These are phyloP conservation scores for Eurytoma adleriae DNA, from an alignment of 2,888 invertebrate species.

Conservation along the genomic window DNA sequence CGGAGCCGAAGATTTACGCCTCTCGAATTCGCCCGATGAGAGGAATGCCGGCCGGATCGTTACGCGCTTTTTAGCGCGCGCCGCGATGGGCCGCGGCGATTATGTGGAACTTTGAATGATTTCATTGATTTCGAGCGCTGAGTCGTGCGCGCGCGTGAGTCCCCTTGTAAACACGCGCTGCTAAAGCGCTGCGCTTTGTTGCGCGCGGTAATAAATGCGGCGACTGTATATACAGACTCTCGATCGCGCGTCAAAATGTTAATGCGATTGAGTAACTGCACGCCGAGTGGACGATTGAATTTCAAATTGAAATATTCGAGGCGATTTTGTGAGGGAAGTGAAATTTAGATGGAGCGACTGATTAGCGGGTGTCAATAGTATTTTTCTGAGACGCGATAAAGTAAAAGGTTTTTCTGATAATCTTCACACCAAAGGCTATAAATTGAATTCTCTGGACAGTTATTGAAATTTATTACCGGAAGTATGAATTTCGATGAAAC, in stretches of 20 bases:
- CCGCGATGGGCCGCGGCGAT: not conserved
- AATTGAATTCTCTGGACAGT: slow-evolving; percentile 16
- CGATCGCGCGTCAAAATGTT: no score
- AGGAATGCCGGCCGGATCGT: slow-evolving; percentile 6
- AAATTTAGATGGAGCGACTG: no score
- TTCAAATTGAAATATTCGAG: no score
- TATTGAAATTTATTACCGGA: slow-evolving; percentile 43
- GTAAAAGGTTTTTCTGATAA: not conserved
- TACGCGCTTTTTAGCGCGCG: not conserved
- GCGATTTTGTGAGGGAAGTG: no score
- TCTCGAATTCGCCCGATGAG: slow-evolving; percentile 11
- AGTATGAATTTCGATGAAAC: slow-evolving; percentile 29
- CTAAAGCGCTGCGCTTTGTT: not conserved
- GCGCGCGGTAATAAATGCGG: not conserved
- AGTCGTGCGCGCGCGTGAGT: not conserved
- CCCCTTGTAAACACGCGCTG: no score
- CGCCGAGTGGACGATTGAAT: no score
- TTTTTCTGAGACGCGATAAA: no score
- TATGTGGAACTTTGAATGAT: slow-evolving; percentile 33
- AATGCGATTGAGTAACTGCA: no score
- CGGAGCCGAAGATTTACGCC: slow-evolving; percentile 36
- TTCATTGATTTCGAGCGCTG: slow-evolving; percentile 42
- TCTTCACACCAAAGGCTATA: not conserved
- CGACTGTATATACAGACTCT: no score
- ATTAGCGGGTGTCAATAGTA: no score